Conservation (phyloP, 1,140 invertebrate genomes). For the Apocrypta bakeri region DNA sequence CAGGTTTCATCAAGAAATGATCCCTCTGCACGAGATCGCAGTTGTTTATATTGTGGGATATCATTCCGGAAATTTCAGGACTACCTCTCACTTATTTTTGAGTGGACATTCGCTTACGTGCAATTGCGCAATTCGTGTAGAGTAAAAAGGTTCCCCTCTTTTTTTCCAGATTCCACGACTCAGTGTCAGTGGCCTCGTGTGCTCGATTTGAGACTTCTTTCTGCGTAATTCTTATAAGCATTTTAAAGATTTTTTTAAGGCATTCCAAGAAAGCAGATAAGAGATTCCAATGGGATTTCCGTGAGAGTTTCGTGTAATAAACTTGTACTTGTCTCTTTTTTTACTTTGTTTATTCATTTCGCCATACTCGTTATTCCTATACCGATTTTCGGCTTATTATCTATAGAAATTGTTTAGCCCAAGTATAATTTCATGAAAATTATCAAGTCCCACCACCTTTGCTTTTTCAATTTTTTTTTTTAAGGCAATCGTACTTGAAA, state of each 20-base stretch:
- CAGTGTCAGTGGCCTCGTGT: slow-evolving; percentile 44
- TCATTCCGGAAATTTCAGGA: slow-evolving; percentile 24
- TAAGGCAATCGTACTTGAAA: background rate
- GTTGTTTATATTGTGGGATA: background rate
- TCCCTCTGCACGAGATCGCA: background rate
- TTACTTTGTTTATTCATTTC: slow-evolving; percentile 16
- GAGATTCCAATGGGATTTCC: slow-evolving; percentile 35
- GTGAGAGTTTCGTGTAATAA: slow-evolving; percentile 24
- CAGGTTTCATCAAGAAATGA: no score
- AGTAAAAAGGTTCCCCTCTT: slow-evolving; percentile 28
- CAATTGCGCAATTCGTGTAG: slow-evolving; percentile 44
- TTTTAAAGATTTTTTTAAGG: slow-evolving; percentile 29
- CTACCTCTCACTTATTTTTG: background rate
- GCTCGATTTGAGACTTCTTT: slow-evolving; percentile 39
- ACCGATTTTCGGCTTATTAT: background rate
- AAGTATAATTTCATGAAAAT: background rate
- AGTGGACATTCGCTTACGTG: slow-evolving; percentile 28
- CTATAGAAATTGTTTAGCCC: background rate
- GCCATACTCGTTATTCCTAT: background rate
- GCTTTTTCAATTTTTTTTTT: background rate
- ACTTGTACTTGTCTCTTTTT: slow-evolving; percentile 16
- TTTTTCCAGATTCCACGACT: slow-evolving; percentile 26
- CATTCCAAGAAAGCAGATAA: slow-evolving; percentile 40
- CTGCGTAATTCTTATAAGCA: slow-evolving; percentile 14
- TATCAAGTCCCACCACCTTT: background rate